Conservation (phyloP, 2,888 invertebrate species). For the Furcula furcula region DNA sequence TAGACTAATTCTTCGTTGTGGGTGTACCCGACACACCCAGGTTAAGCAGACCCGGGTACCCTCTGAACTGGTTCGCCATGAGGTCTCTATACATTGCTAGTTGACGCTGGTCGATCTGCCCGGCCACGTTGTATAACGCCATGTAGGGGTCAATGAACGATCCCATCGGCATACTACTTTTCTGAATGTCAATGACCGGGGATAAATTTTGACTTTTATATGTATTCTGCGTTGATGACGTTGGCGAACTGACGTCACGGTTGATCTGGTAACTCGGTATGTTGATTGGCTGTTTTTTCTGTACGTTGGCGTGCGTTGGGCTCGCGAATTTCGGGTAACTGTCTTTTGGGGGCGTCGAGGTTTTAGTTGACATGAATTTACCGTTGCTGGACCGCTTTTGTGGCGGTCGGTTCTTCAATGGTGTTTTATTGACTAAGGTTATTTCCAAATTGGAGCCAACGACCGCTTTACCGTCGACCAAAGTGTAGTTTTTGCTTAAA, state of each 20-base stretch:
- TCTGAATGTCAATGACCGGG: conserved; percentile 28
- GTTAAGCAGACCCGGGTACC: conserved; percentile 57
- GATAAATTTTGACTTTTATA: conserved; percentile 17
- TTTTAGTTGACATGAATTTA: conserved; percentile 76
- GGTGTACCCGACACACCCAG: conserved; percentile 55
- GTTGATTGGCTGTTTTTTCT: conserved; percentile 48
- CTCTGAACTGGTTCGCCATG: conserved; percentile 60
- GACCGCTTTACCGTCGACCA: conserved; percentile 63
- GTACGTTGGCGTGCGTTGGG: conserved; percentile 9
- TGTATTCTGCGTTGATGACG: conserved; percentile 37
- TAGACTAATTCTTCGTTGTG: conserved; percentile 63
- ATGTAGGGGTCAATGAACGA: conserved; percentile 68
- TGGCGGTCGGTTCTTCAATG: conserved; percentile 48
- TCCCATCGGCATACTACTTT: conserved; percentile 26
- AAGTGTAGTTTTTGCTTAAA: conserved; percentile 67
- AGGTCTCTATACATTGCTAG: conserved; percentile 69
- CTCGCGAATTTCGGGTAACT: conserved; percentile 34
- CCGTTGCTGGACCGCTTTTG: conserved; percentile 81
- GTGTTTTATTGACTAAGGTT: conserved; percentile 83
- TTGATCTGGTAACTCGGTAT: conserved; percentile 69
- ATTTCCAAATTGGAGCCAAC: conserved; percentile 87
- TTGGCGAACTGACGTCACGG: conserved; percentile 51
- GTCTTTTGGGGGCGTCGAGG: conserved; percentile 63
- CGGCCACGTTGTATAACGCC: conserved; percentile 64
- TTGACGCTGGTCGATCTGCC: conserved; percentile 67